Evolutionary conservation across 37 sponge, comb jelly and placozoan species (phyloP).

Genomic region (Spongia lamella): DNA sequence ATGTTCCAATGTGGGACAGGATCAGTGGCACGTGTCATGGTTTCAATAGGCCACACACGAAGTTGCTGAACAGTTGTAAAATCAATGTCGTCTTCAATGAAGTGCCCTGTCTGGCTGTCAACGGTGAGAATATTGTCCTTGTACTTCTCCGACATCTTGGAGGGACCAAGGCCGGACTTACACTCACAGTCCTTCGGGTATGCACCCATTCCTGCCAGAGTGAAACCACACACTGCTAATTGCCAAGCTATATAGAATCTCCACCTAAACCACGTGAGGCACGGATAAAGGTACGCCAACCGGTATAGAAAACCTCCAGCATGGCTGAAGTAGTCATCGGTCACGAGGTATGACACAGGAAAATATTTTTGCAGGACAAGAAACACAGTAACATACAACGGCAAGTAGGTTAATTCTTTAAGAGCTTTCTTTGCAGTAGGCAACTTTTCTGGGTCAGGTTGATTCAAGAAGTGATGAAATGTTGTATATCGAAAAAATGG

Average conservation of each 20-base stretch:
- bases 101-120: not conserved
- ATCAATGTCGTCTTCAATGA: conserved; percentile 5
- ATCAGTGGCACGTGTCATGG: conserved; percentile 4
- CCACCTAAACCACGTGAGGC: conserved; percentile 38
- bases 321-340: conserved; percentile 31
- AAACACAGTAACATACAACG: conserved; percentile 26
- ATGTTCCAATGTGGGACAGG: conserved; percentile 69
- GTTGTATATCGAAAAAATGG: conserved; percentile 43
- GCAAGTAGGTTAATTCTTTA: conserved; percentile 27
- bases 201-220: conserved; percentile 47
- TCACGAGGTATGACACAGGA: conserved; percentile 32
- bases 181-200: conserved; percentile 37
- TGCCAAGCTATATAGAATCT: conserved; percentile 64
- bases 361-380: conserved; percentile 26
- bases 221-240: conserved; percentile 32
- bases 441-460: conserved; percentile 18
- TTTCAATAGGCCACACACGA: conserved; percentile 47
- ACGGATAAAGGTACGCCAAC: conserved; percentile 29
- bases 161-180: conserved; percentile 38
- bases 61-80: conserved; percentile 55
- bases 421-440: not conserved
- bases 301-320: conserved; percentile 38
- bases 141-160: not conserved
- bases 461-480: conserved; percentile 17
- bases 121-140: not conserved